These are phyloP conservation scores for Phataginus tetradactyla DNA, from an alignment of 2,797 vertebrate genomes.

Conservation along the genomic window DNA sequence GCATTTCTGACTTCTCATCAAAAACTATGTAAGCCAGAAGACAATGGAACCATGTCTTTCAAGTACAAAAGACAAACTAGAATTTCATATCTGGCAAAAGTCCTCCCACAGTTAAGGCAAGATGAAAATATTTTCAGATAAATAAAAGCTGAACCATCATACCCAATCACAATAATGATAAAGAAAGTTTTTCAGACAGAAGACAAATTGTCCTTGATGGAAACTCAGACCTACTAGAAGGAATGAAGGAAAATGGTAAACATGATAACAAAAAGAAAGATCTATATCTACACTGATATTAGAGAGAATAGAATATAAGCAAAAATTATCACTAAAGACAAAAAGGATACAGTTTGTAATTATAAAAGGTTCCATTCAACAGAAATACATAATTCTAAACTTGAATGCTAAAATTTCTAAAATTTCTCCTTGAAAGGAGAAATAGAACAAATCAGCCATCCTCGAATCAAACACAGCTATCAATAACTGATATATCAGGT, in stretches of 20 bases:
- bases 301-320: neutral
- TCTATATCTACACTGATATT: rapidly evolving
- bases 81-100: neutral
- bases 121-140: neutral
- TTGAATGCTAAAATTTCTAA: rapidly evolving
- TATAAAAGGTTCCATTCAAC: neutral
- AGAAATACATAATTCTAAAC: too few relatives aligned
- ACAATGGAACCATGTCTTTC: rapidly evolving
- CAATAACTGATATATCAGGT: rapidly evolving
- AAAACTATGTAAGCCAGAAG: neutral
- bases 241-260: neutral
- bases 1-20: neutral
- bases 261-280: neutral
- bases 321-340: neutral
- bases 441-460: too few relatives aligned
- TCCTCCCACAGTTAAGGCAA: neutral
- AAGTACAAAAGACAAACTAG: neutral
- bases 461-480: neutral
- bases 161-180: neutral
- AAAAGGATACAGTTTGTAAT: too few relatives aligned
- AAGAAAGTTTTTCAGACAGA: neutral
- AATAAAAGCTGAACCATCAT: neutral
- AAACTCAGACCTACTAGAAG: neutral
- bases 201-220: neutral
- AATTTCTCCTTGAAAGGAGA: too few relatives aligned